Percentiles rank a stretch among this genome's conserved stretches.
Conservation (phyloP, 2,797 vertebrate species). For the Peromyscus nudipes region DNA sequence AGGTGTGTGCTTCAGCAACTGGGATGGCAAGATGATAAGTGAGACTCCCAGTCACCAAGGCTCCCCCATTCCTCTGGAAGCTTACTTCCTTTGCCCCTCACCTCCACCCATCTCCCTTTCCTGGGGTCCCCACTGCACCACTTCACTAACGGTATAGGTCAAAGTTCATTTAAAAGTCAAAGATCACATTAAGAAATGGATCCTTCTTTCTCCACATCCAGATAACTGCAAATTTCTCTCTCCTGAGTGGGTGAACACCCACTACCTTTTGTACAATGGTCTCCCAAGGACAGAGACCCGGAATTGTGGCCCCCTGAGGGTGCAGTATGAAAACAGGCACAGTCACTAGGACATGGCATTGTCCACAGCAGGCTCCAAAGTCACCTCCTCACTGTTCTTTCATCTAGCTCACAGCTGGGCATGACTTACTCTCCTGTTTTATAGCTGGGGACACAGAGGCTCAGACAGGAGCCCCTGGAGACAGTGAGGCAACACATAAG, state of each 20-base stretch:
- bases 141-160: background rate
- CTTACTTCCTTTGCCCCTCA: background rate
- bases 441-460: background rate
- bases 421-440: background rate
- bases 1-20: background rate
- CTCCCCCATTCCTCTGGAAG: background rate
- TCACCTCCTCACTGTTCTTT: fast-evolving
- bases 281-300: background rate
- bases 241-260: background rate
- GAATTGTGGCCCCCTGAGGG: no score
- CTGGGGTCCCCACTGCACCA: background rate
- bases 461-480: background rate
- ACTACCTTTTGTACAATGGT: fast-evolving
- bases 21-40: background rate
- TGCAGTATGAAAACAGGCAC: background rate
- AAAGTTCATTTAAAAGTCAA: background rate
- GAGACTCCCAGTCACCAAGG: background rate
- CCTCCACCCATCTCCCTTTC: background rate
- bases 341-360: fast-evolving
- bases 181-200: background rate
- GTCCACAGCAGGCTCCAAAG: no score
- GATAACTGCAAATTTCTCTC: background rate
- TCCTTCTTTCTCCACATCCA: background rate
- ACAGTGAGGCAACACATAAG: background rate
- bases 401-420: background rate